Evolutionary conservation across 2,888 invertebrate species (phyloP), one percentile per base, ranked within the genome.

Genomic region (Exephanes ischioxanthus): DNA sequence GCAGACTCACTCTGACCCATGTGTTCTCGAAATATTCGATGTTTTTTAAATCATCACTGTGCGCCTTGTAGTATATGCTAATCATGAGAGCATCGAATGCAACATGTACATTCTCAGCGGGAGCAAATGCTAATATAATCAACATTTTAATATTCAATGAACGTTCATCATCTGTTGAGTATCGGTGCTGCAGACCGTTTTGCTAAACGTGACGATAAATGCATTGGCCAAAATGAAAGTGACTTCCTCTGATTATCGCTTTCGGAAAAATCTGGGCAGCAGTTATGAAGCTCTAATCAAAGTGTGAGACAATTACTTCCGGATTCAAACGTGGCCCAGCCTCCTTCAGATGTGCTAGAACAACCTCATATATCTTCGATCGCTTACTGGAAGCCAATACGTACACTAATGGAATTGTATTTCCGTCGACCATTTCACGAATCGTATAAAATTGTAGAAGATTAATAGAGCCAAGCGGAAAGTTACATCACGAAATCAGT

Each of bases 361-460:
- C 5, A 33, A 33, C 11, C 33, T 9, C 3, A 11, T 78, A 78
- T 5, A 68, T 7, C 22, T 9, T 68, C 9, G 51, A 26, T 68
- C 7, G 14, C 37, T 78, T 78, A 70, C 6, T 61, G 6, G 78
- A 58, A 7, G 45, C 68, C 61, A 78, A 68, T 68, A 71, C 16
- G 70, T 83, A 83, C 30, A 83, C 77, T 9, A 85, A 79, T 58
- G 85, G 87, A 70, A 87, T 71, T 30, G 82, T 71, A 7, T 68
- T 68, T 41, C n/a, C n/a, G 14, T 68, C 67, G 3, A 55, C 16
- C 33, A 67, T 16, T 11, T 67, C 67, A 51, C 66, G 77, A 22
- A 77, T 77, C 26, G 51, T 67, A 48, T 66, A 77, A 9, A 67
- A 37, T 66, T 87, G 87, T 41, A 58, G 67, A 45, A 87, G 41